Percentiles rank a stretch among this genome's conserved stretches.
Evolutionary conservation across 1,140 invertebrate genomes (phyloP).

Genomic region (Eciton burchellii): DNA sequence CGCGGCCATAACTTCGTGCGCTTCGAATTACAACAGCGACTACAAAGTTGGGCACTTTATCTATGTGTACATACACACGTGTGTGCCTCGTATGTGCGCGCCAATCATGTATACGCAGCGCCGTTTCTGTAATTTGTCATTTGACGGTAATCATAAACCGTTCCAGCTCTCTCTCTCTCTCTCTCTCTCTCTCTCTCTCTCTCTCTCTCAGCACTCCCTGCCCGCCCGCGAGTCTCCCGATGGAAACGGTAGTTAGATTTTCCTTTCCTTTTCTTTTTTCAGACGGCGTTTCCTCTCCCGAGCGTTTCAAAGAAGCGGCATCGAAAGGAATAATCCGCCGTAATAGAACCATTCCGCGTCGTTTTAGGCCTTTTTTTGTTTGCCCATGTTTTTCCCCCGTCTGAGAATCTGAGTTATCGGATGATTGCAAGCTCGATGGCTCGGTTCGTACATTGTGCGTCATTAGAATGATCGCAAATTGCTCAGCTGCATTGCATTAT

Average conservation of each 20-base stretch:
- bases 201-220: too few species aligned
- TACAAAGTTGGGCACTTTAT: slow-evolving; percentile 58
- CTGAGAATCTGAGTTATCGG: slow-evolving; percentile 25
- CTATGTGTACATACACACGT: too few species aligned
- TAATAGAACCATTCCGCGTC: slow-evolving; percentile 15
- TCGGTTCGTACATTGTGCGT: background rate
- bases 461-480: slow-evolving; percentile 33
- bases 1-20: slow-evolving; percentile 44
- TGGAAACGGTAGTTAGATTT: slow-evolving; percentile 2
- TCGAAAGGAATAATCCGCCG: slow-evolving; percentile 18
- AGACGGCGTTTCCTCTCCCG: background rate
- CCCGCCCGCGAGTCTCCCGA: too few species aligned
- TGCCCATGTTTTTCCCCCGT: slow-evolving; percentile 1
- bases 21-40: slow-evolving; percentile 51
- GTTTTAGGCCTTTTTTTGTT: slow-evolving; percentile 22
- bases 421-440: background rate
- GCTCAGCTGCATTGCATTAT: background rate
- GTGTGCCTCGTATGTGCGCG: slow-evolving; percentile 35
- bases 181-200: background rate
- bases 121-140: slow-evolving; percentile 58
- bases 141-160: slow-evolving; percentile 47
- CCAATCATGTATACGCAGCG: background rate
- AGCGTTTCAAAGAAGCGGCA: slow-evolving; percentile 15
- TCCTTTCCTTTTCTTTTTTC: slow-evolving; percentile 18
- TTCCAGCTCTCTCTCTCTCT: background rate